These are phyloP conservation scores for Canis aureus DNA, from an alignment of 2,113 vertebrate genomes.

Conservation along the genomic window DNA sequence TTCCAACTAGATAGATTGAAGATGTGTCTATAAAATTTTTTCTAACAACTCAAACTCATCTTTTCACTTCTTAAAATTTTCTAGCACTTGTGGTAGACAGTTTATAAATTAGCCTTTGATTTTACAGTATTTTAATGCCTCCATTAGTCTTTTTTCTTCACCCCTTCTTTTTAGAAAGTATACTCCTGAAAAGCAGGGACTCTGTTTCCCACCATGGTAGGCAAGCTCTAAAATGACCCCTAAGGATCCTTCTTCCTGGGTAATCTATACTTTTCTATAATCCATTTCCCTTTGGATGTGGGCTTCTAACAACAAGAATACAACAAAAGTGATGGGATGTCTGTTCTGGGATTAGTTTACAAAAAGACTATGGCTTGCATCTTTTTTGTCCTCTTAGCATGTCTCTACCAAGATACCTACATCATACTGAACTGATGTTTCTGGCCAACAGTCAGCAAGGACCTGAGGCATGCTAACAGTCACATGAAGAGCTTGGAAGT, in stretches of 20 bases:
- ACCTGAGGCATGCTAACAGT: slow-evolving; percentile 18
- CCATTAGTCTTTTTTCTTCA: neutral
- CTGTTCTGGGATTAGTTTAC: neutral
- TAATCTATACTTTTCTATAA: neutral
- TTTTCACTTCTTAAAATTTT: slow-evolving; percentile 50
- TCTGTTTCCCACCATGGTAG: neutral
- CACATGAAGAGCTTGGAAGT: slow-evolving; percentile 10
- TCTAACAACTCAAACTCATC: neutral
- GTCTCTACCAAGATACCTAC: neutral
- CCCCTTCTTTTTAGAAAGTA: neutral
- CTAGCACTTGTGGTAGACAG: neutral
- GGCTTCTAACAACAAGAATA: neutral
- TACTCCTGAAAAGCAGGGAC: neutral
- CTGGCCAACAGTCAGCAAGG: neutral
- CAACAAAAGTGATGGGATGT: neutral
- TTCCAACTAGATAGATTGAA: slow-evolving; percentile 9
- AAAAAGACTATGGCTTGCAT: neutral
- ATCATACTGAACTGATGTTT: neutral
- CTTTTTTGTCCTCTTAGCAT: neutral
- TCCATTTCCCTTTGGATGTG: neutral
- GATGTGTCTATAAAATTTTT: neutral
- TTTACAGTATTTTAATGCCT: slow-evolving; percentile 5
- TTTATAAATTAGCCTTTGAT: neutral
- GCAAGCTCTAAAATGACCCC: neutral
- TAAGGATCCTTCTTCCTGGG: neutral